Evolutionary conservation across 2,797 vertebrate genomes (phyloP).

Genomic region (Phoebastria nigripes): DNA sequence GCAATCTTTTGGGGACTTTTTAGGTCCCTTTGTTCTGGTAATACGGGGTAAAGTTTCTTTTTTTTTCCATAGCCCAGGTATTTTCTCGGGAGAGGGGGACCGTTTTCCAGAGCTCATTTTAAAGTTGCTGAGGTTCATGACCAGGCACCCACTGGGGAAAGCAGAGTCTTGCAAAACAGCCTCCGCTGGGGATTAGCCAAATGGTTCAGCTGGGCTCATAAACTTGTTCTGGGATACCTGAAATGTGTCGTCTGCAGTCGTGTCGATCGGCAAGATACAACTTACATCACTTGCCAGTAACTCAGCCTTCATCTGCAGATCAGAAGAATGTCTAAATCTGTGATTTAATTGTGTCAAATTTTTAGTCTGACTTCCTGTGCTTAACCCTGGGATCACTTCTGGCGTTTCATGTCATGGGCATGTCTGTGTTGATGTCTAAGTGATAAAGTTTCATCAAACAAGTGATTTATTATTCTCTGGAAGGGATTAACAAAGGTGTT

Average conservation of each 20-base stretch:
- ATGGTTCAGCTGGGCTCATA: not conserved
- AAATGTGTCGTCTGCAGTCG: not conserved
- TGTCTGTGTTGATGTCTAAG: not conserved
- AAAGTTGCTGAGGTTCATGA: not conserved
- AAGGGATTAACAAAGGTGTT: conserved; percentile 18
- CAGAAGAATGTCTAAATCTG: not conserved
- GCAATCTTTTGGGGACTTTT: not conserved
- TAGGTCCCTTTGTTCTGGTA: not conserved
- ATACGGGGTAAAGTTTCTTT: not conserved
- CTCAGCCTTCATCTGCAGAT: conserved; percentile 9
- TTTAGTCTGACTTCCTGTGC: not conserved
- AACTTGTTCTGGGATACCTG: not conserved
- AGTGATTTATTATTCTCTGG: not conserved
- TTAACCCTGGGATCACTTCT: not conserved
- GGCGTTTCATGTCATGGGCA: not conserved
- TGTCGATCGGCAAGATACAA: not conserved
- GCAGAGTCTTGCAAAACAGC: not conserved
- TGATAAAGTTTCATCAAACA: not conserved
- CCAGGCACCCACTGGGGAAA: not conserved
- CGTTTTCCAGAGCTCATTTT: not conserved
- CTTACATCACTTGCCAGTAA: not conserved
- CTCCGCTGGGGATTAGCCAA: not conserved
- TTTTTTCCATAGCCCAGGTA: not conserved
- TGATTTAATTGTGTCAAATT: not conserved
- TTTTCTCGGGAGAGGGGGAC: not conserved